These are phyloP conservation scores for Tauraco hartlaubi DNA, from an alignment of 2,797 vertebrate species.

Conservation along the genomic window DNA sequence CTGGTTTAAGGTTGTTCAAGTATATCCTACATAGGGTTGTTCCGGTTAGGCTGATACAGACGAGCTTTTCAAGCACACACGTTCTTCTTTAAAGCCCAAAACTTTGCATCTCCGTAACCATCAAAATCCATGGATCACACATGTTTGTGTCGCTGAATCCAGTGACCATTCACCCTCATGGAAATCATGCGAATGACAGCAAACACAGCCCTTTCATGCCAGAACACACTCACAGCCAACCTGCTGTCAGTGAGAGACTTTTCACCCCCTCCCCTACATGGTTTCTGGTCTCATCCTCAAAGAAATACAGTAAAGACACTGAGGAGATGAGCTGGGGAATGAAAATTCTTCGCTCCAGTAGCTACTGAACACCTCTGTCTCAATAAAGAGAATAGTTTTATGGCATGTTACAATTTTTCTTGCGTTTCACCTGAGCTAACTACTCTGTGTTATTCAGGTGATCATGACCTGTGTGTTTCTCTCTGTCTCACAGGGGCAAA, in stretches of 20 bases:
- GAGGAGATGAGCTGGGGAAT: not conserved
- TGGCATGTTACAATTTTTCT: not conserved
- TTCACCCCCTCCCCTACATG: not conserved
- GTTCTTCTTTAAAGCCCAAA: not conserved
- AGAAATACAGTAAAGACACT: not conserved
- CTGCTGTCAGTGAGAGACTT: not conserved
- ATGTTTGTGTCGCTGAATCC: fast-evolving
- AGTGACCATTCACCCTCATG: not conserved
- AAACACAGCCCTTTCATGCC: not conserved
- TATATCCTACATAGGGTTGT: not conserved
- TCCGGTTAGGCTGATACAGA: not conserved
- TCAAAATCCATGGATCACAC: not conserved
- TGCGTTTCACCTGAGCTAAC: not conserved
- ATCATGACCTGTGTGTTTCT: not conserved
- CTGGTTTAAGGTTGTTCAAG: not conserved
- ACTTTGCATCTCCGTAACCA: not conserved
- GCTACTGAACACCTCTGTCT: not conserved
- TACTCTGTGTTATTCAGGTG: not conserved
- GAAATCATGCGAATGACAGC: not conserved
- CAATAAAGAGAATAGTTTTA: not conserved
- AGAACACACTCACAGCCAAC: not conserved
- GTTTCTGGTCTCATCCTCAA: not conserved
- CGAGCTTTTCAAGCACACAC: not conserved
- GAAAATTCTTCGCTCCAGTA: not conserved
- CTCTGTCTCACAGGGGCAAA: not conserved